Evolutionary conservation across 2,797 vertebrate genomes (phyloP).

Genomic region (Amblyopsis hoosieri): DNA sequence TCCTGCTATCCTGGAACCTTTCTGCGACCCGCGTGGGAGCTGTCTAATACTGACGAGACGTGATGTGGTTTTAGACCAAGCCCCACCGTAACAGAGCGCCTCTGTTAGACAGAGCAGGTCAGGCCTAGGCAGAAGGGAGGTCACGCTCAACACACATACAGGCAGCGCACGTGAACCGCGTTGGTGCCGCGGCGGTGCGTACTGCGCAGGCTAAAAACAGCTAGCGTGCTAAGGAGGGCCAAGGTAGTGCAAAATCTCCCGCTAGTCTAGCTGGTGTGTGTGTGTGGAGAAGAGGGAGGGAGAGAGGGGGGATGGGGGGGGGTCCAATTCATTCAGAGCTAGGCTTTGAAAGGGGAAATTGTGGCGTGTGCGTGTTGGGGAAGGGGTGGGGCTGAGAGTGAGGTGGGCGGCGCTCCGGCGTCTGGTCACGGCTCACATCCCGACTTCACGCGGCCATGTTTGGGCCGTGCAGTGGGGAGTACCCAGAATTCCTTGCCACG

Average conservation of each 20-base stretch:
- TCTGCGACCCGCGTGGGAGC: constrained; percentile 9
- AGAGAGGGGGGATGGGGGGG: constrained; percentile 10
- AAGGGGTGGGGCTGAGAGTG: constrained; percentile 5
- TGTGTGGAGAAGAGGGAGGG: background rate
- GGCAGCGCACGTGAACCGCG: background rate
- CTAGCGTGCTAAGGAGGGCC: constrained; percentile 22
- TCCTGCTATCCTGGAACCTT: constrained; percentile 1
- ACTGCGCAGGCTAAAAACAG: too few relatives aligned
- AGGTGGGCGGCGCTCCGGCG: constrained; percentile 25
- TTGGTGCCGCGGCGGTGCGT: too few relatives aligned
- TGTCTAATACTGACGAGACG: constrained; percentile 69
- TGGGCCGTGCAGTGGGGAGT: constrained; percentile 19
- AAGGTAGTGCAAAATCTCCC: constrained; percentile 76
- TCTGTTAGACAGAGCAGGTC: constrained; percentile 73
- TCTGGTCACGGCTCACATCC: constrained; percentile 13
- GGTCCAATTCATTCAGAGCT: constrained; percentile 40
- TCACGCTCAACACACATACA: constrained; percentile 6
- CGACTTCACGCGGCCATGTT: background rate
- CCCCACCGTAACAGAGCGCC: constrained; percentile 42
- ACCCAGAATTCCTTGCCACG: constrained; percentile 24
- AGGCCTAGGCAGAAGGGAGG: constrained; percentile 2
- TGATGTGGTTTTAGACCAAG: constrained; percentile 61
- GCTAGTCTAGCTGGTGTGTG: constrained; percentile 56
- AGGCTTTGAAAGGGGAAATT: constrained; percentile 38
- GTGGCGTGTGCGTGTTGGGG: background rate